Conservation (phyloP, 2,797 vertebrate genomes). For the Melanotaenia pygmaea region DNA sequence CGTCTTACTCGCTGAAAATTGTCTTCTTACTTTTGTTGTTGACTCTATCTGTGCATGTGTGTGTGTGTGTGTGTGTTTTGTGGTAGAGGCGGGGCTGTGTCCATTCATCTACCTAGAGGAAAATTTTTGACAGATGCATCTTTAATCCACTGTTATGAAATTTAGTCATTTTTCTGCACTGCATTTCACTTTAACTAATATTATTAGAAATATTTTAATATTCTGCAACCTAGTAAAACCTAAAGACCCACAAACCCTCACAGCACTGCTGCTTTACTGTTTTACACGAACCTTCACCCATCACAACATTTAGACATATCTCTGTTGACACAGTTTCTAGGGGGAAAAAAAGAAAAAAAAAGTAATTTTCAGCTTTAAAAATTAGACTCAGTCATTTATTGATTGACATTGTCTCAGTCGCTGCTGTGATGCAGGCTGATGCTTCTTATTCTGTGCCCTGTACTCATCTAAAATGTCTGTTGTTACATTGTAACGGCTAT, state of each 20-base stretch:
- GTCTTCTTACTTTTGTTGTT: conserved; percentile 1
- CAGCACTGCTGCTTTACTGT: neutral
- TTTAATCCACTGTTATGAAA: no score
- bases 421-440: conserved; percentile 24
- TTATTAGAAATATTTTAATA: neutral
- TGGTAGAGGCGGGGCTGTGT: conserved; percentile 1
- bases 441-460: conserved; percentile 49
- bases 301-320: neutral
- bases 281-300: neutral
- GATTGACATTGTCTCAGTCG: conserved; percentile 39
- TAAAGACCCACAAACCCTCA: neutral
- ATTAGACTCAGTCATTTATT: conserved; percentile 29
- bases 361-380: conserved; percentile 22
- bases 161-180: neutral
- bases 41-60: neutral
- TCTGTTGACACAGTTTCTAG: conserved; percentile 14
- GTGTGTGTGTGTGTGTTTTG: conserved; percentile 16
- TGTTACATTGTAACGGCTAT: conserved; percentile 25
- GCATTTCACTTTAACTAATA: neutral
- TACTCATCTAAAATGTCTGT: conserved; percentile 24
- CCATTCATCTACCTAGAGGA: conserved; percentile 32
- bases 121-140: conserved; percentile 21
- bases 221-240: neutral
- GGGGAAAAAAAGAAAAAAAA: neutral
- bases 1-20: conserved; percentile 30